A percentile compares a stretch with the other conserved stretches of the same genome.
Evolutionary conservation across 1,140 invertebrate genomes (phyloP).

Genomic region (Hypothenemus hampei): DNA sequence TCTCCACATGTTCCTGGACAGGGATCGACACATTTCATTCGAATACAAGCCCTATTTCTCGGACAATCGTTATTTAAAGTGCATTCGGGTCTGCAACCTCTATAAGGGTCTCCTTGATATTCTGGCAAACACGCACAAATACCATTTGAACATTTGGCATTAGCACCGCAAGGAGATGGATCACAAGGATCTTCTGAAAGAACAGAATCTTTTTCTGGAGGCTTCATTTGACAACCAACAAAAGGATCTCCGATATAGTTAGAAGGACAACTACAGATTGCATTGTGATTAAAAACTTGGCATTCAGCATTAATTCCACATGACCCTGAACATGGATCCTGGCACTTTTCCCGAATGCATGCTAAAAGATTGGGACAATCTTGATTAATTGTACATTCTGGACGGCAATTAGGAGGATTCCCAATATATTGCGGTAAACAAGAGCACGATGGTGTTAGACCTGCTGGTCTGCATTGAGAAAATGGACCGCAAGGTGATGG

Average conservation of each 20-base stretch:
- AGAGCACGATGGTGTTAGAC: constrained; percentile 57
- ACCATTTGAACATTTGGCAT: constrained; percentile 69
- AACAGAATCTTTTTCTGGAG: constrained; percentile 40
- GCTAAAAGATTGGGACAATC: constrained; percentile 59
- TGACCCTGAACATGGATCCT: constrained; percentile 67
- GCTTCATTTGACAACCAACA: constrained; percentile 53
- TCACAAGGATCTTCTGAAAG: constrained; percentile 52
- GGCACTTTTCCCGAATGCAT: constrained; percentile 62
- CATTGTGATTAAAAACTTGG: constrained; percentile 58
- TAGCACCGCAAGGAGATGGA: constrained; percentile 72
- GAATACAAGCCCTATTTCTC: constrained; percentile 60
- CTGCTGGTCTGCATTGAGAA: constrained; percentile 59
- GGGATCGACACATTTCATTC: constrained; percentile 66
- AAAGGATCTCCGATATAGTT: constrained; percentile 70
- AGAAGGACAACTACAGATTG: constrained; percentile 60
- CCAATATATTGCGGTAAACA: constrained; percentile 62
- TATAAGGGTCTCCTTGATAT: constrained; percentile 73
- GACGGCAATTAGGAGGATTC: constrained; percentile 65
- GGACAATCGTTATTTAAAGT: constrained; percentile 65
- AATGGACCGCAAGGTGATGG: constrained; percentile 68
- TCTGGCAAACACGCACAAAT: constrained; percentile 68
- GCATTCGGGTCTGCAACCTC: constrained; percentile 68
- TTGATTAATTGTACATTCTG: constrained; percentile 63
- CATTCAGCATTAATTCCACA: constrained; percentile 63
- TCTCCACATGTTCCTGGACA: constrained; percentile 65